Percentiles rank a stretch among this genome's conserved stretches.
Conservation (phyloP, 2,888 invertebrate species). For the Minunthozetes semirufus region DNA sequence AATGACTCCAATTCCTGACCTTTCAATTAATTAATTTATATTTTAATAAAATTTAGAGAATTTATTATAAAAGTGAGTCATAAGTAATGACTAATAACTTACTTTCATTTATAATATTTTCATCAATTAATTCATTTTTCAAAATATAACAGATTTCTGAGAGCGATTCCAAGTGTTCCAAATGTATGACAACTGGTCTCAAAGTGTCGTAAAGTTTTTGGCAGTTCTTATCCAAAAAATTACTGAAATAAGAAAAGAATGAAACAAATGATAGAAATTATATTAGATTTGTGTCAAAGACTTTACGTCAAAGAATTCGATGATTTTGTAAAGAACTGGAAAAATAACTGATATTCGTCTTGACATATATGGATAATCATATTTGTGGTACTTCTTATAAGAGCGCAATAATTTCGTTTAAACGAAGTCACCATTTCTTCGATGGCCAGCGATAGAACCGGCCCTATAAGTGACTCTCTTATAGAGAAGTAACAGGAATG, state of each 20-base stretch:
- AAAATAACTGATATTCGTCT: slow-evolving; percentile 85
- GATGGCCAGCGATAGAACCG: slow-evolving; percentile 64
- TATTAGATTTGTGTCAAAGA: neutral
- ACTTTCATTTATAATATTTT: slow-evolving; percentile 59
- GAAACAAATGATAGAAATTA: slow-evolving; percentile 15
- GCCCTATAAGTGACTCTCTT: slow-evolving; percentile 61
- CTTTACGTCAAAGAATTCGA: slow-evolving; percentile 59
- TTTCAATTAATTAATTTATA: slow-evolving; percentile 44
- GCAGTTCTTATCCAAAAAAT: slow-evolving; percentile 74
- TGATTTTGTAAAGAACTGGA: slow-evolving; percentile 73
- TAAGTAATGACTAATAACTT: too few species aligned
- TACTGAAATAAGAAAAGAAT: slow-evolving; percentile 44
- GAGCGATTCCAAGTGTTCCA: slow-evolving; percentile 92
- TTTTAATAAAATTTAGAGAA: neutral
- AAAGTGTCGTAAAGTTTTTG: slow-evolving; percentile 82
- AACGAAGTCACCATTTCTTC: slow-evolving; percentile 57
- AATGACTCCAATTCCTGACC: slow-evolving; percentile 67
- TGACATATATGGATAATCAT: slow-evolving; percentile 86
- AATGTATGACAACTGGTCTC: slow-evolving; percentile 87
- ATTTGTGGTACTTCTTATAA: slow-evolving; percentile 71
- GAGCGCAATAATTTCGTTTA: slow-evolving; percentile 63
- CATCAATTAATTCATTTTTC: slow-evolving; percentile 74
- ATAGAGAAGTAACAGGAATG: slow-evolving; percentile 74
- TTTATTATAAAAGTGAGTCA: neutral
- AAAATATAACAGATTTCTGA: slow-evolving; percentile 93